phyloP scores from a whole-genome alignment of 2,797 vertebrate species.

The Chanos chanos region DNA sequence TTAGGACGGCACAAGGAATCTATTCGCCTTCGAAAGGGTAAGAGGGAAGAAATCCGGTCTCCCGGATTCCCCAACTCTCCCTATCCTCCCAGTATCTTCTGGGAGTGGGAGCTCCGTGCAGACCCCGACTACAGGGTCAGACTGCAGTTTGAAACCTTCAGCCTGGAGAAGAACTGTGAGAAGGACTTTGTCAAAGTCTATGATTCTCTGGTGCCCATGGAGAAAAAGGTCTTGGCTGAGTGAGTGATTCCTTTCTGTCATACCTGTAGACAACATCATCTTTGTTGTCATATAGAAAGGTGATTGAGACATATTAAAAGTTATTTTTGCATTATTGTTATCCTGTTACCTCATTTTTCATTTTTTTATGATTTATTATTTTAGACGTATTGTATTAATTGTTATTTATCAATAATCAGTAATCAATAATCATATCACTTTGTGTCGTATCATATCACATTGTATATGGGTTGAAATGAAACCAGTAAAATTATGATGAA shows the following conservation, averaged over 20 bases:
- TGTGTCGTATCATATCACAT: no score
- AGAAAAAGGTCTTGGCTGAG: conserved; percentile 73
- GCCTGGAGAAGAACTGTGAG: conserved; percentile 70
- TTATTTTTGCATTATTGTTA: no score
- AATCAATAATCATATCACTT: no score
- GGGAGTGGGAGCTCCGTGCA: conserved; percentile 81
- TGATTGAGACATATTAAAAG: no score
- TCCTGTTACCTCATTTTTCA: no score
- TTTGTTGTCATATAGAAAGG: not conserved
- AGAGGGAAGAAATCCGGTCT: conserved; percentile 65
- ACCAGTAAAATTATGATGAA: no score
- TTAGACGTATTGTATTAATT: no score
- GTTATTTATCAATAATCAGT: no score
- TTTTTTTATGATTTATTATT: no score
- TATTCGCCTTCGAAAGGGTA: conserved; percentile 57
- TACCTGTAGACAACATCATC: not conserved
- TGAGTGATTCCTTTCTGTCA: conserved; percentile 54
- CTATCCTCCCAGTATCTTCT: conserved; percentile 72
- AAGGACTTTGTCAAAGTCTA: conserved; percentile 85
- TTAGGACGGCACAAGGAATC: conserved; percentile 67
- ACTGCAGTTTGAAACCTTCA: conserved; percentile 83
- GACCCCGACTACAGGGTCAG: conserved; percentile 71
- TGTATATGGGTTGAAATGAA: no score
- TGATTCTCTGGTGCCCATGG: conserved; percentile 80
- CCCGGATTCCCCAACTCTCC: conserved; percentile 83